Evolutionary conservation across 2,888 invertebrate species (phyloP), one percentile per base, ranked within the genome.

Genomic region (Lysandra coridon): DNA sequence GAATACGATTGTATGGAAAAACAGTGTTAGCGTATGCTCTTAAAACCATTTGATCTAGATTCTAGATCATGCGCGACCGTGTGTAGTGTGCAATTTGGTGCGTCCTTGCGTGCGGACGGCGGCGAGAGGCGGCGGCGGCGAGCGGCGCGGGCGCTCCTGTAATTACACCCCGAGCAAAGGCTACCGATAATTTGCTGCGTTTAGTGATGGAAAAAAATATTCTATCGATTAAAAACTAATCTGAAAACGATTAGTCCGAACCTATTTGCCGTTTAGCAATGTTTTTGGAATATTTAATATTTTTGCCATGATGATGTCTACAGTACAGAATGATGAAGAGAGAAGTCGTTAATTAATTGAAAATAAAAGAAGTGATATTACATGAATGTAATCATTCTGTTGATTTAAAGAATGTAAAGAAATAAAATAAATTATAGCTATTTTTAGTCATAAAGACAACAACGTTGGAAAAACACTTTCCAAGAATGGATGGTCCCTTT

Each of bases 131-230:
- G 86, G 64, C 87, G 82, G 85, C 83, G 83, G 83, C 85, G 80
- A 80, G 84, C 73, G 75, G 81, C 81, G 86, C 64, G 64, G 23
- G 64, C 87, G 85, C 83, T 87, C 87, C 93, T 93, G 90, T 92
- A 89, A 93, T 93, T 93, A 93, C 88, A 87, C 85, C 84, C 78
- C 86, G 83, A 83, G 83, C 85, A 84, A 87, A 86, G 88, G 85
- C 90, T 89, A 87, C 88, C 85, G 91, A 92, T 92, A 92, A 93
- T 93, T 92, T 88, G 87, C 89, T 85, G 88, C 86, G 82, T 75
- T 64, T 84, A 84, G 84, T 80, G 83, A 80, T 82, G 85, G 75
- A 75, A 79, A 75, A 79, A 69, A 78, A 62, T 74, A 40, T 62
- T 60, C 37, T 78, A 78, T 74, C 79, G 80, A 79, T 64, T 69